Percentiles rank a stretch among this genome's conserved stretches.
These are phyloP conservation scores for Ophonus ardosiacus DNA, from an alignment of 2,888 invertebrate genomes.

Conservation along the genomic window DNA sequence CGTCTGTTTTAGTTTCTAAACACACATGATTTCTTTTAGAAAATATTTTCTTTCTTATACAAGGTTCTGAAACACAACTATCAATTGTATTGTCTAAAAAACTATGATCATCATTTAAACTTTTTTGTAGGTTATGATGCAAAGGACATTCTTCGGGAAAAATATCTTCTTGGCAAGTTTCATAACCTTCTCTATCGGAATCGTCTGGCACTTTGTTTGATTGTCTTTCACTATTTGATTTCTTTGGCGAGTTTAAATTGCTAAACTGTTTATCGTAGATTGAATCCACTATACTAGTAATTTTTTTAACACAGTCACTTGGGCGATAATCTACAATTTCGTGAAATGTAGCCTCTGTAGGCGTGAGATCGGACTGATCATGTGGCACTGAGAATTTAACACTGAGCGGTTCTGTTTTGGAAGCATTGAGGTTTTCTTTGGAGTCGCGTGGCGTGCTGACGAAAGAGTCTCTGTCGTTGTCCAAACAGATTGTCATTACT, in stretches of 20 bases:
- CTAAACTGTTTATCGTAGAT: slow-evolving; percentile 59
- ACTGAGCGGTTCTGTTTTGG: slow-evolving; percentile 55
- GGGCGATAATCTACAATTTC: slow-evolving; percentile 22
- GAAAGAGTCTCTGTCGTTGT: slow-evolving; percentile 79
- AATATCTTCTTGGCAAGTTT: slow-evolving; percentile 81
- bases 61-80: slow-evolving; percentile 69
- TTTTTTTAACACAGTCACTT: slow-evolving; percentile 56
- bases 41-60: slow-evolving; percentile 66
- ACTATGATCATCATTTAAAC: slow-evolving; percentile 57
- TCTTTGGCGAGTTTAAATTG: slow-evolving; percentile 59
- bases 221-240: slow-evolving; percentile 42
- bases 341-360: slow-evolving; percentile 18
- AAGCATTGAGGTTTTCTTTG: slow-evolving; percentile 70
- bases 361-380: slow-evolving; percentile 22
- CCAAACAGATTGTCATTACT: slow-evolving; percentile 81
- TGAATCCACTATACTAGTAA: slow-evolving; percentile 58
- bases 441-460: slow-evolving; percentile 72
- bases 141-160: slow-evolving; percentile 74
- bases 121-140: slow-evolving; percentile 37
- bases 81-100: slow-evolving; percentile 56
- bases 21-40: slow-evolving; percentile 69
- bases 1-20: slow-evolving; percentile 70
- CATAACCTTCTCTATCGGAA: slow-evolving; percentile 77
- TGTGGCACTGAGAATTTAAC: slow-evolving; percentile 62
- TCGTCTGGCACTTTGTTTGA: slow-evolving; percentile 66